Percentiles rank a stretch among this genome's conserved stretches.
phyloP scores from a whole-genome alignment of 2,113 vertebrate species.

The Peromyscus californicus region DNA sequence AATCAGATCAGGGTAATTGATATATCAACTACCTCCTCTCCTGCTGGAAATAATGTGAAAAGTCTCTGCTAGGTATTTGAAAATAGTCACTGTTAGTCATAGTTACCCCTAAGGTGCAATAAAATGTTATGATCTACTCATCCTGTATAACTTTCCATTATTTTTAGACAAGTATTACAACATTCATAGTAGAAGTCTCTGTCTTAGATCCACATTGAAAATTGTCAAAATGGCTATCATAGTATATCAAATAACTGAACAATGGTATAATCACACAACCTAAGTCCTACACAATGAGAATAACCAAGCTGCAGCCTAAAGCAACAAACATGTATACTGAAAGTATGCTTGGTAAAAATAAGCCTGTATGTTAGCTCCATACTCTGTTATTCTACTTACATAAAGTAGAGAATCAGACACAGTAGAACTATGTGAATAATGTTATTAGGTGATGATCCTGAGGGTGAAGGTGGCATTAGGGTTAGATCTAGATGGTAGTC shows the following conservation, averaged over 20 bases:
- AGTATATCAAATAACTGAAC: neutral
- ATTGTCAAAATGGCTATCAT: neutral
- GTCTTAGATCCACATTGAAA: neutral
- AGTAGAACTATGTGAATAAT: neutral
- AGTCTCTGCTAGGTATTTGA: neutral
- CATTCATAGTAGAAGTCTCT: neutral
- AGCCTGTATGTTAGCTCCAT: neutral
- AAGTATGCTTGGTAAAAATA: neutral
- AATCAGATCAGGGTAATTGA: neutral
- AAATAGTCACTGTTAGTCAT: neutral
- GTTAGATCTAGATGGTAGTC: neutral
- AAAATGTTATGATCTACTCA: neutral
- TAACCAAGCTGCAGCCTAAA: neutral
- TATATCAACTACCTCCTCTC: neutral
- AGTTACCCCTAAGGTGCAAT: neutral
- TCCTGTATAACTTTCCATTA: neutral
- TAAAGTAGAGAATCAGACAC: neutral
- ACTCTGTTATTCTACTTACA: neutral
- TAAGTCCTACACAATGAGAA: neutral
- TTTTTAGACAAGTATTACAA: neutral
- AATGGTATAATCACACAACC: neutral
- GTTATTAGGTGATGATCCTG: neutral
- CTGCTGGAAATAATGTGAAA: neutral
- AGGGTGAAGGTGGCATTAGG: neutral
- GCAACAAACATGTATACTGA: neutral